Percentiles rank a stretch among this genome's conserved stretches.
These are phyloP conservation scores for Apamea sordens DNA, from an alignment of 2,888 invertebrate species.

Conservation along the genomic window DNA sequence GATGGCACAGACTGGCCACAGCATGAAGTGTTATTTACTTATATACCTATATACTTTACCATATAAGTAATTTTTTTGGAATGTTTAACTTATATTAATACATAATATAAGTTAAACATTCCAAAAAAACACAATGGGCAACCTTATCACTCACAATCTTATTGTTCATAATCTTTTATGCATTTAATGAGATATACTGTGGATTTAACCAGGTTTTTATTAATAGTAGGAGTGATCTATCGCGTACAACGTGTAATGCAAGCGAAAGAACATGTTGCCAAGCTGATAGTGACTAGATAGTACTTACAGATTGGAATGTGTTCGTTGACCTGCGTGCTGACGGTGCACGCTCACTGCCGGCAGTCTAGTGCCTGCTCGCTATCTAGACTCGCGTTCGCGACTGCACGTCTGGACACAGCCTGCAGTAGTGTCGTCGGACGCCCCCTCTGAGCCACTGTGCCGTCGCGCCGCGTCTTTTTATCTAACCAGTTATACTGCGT, in stretches of 20 bases:
- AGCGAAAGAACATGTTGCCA: background rate
- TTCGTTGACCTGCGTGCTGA: background rate
- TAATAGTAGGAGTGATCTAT: background rate
- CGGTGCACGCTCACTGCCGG: conserved; percentile 1
- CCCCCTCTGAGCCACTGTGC: conserved; percentile 1
- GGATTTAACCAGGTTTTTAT: background rate
- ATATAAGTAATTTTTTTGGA: too few relatives aligned
- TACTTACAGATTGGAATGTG: conserved; percentile 34
- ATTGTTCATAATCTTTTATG: background rate
- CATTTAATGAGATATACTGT: background rate
- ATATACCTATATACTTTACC: background rate
- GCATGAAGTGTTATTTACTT: background rate
- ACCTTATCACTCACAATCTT: too few relatives aligned
- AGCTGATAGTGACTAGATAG: background rate
- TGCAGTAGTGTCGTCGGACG: background rate
- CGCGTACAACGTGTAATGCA: background rate
- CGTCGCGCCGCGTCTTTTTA: conserved; percentile 33
- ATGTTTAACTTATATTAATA: too few relatives aligned
- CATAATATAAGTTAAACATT: too few relatives aligned
- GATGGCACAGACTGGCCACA: background rate
- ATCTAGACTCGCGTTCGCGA: background rate
- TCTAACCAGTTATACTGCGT: conserved; percentile 12
- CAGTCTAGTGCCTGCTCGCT: background rate
- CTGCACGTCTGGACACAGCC: background rate
- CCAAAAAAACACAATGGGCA: background rate